Evolutionary conservation across 2,113 vertebrate species (phyloP), one percentile per base, ranked within the genome.

Genomic region (Narcine bancroftii): DNA sequence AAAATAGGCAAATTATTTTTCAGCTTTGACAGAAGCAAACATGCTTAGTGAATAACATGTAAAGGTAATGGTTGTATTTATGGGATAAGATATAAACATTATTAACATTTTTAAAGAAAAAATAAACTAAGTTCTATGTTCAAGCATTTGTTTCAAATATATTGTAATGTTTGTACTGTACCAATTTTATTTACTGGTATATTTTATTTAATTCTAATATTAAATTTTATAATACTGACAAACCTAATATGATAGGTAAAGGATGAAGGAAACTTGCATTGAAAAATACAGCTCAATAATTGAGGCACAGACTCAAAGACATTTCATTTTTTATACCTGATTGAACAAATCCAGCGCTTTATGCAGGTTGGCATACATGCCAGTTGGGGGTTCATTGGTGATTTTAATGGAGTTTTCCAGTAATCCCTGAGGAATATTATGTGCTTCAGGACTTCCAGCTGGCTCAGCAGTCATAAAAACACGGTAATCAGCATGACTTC

Each of bases 351-450:
- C 95, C 5, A 97, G 94, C 19, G 96, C 96, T 83, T 95, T 96
- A 93, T 96, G 96, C 94, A 97, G 93, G 93, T 96, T 97, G 93
- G 96, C 95, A 0, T 94, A 2, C 96, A 96, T 96, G 93, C 96
- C 96, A 0, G 95, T 96, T 0, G 96, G 96, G 0, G 95, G 96
- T 94, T 97, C 96, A 0, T 94, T 97, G 94, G 96, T 96, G 94
- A 96, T 96, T 72, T 97, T 97, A 94, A 96, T 96, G 94, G 96
- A 93, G 0, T 96, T 95, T 9, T 97, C 96, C 93, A 97, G 94
- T 93, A 97, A 94, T 42, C 96, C 96, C 93, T 97, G 96, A 0
- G 96, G 96, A 93, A 97, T 96, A 94, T 96, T 95, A 93, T 96
- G 96, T 0, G 93, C 0, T 3, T 96, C 96, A 0, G 95, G 93